Evolutionary conservation across 1,140 invertebrate species (phyloP).

Genomic region (Zaprionus africanus): DNA sequence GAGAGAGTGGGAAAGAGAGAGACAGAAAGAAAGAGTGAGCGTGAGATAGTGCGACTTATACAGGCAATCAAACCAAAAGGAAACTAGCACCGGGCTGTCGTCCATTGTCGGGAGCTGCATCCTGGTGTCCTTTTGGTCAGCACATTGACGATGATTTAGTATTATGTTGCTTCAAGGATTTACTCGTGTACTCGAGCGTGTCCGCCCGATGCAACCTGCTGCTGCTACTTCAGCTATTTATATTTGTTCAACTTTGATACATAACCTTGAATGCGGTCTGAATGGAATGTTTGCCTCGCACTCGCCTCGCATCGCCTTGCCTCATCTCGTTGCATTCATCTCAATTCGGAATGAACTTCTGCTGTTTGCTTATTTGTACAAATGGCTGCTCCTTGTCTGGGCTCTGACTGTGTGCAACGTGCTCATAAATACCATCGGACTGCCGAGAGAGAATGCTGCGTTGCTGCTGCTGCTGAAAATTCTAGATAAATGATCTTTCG

Average conservation of each 20-base stretch:
- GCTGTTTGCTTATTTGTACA: constrained; percentile 80
- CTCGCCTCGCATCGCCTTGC: neutral
- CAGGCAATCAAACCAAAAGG: constrained; percentile 68
- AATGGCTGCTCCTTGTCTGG: constrained; percentile 63
- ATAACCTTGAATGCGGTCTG: constrained; percentile 83
- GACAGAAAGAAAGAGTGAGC: neutral
- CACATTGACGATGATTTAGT: constrained; percentile 83
- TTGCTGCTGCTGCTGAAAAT: constrained; percentile 72
- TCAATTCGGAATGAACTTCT: constrained; percentile 50
- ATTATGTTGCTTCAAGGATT: constrained; percentile 82
- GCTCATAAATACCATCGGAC: constrained; percentile 71
- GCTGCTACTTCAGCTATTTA: constrained; percentile 43
- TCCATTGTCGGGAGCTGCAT: constrained; percentile 43
- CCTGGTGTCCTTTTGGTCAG: constrained; percentile 40
- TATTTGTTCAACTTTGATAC: constrained; percentile 76
- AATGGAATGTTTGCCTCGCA: constrained; percentile 60
- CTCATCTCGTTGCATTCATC: constrained; percentile 58
- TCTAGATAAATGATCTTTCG: constrained; percentile 79
- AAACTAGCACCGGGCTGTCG: constrained; percentile 56
- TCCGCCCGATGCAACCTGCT: constrained; percentile 53
- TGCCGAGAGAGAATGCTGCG: constrained; percentile 34
- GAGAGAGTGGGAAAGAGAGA: neutral
- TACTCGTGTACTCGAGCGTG: constrained; percentile 76
- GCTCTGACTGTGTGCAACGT: constrained; percentile 39
- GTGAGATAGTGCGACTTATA: constrained; percentile 8